Evolutionary conservation across 1,140 invertebrate species (phyloP), one percentile per base, ranked within the genome.

Genomic region (Heliconius himera): DNA sequence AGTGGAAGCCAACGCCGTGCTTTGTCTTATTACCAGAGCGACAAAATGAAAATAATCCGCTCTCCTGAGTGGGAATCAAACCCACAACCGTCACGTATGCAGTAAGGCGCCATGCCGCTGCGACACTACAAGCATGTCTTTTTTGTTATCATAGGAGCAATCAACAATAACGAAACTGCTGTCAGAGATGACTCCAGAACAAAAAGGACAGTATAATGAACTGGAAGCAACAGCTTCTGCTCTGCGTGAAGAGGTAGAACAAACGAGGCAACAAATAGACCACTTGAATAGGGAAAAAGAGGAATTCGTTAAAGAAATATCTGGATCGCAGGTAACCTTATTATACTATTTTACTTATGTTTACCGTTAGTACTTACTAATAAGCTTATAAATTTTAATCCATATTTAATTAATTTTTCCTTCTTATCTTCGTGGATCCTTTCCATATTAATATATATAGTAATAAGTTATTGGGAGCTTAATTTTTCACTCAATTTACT

Each of bases 241-340:
- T 66, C 89, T 96, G 54, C 91, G 96, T 76, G 95, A 95, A 76
- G 94, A 96, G 84, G 94, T 96, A n/a, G 96, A 97, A 84, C 94
- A 95, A 80, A 91, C 95, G 8, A 95, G 96, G 84, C 94, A 94
- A 71, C 95, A 97, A 82, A 86, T 97, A 9, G 96, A 97, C 88
- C 94, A 83, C 88, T 79, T 97, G 1, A 96, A 95, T 76, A 94
- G 94, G 26, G 96, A 96, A 81, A 97, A 96, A 85, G 94, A 95
- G 18, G 95, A 95, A 80, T 93, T 98, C 16, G 96, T 96, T 85
- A 97, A 97, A 87, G 96, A 97, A 85, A 96, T 98, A 78, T 96
- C 96, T 26, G 92, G 96, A 74, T 97, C 97, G 16, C 94, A 95
- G 87, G 94, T 94, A 85, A 83, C 26, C 66, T 26, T 72, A 71